These are phyloP conservation scores for Caerostris darwini DNA, from an alignment of 1,140 invertebrate genomes.

Conservation along the genomic window DNA sequence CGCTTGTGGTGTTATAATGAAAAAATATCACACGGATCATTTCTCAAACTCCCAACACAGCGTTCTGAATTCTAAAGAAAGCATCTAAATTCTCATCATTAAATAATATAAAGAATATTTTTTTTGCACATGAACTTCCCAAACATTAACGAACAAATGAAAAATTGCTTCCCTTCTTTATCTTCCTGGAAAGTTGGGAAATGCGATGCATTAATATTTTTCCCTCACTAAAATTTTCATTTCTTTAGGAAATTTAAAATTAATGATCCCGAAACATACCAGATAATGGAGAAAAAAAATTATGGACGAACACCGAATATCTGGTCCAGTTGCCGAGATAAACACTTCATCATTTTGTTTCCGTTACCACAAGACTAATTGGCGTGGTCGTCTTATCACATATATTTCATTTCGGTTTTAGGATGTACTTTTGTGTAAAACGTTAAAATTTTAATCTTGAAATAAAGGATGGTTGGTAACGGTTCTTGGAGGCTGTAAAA, in stretches of 20 bases:
- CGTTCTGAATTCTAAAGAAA: no score
- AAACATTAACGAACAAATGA: not conserved
- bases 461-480: not conserved
- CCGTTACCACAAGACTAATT: conserved; percentile 25
- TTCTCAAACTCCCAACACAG: not conserved
- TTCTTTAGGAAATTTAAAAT: conserved; percentile 18
- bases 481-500: not conserved
- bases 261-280: not conserved
- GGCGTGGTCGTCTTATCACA: not conserved
- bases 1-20: not conserved
- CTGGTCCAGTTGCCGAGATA: not conserved
- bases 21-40: not conserved
- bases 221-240: not conserved
- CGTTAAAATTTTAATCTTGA: conserved; percentile 2
- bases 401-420: not conserved
- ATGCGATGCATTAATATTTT: not conserved
- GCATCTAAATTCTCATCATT: not conserved
- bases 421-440: not conserved
- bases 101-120: not conserved
- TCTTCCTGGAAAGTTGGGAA: not conserved
- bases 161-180: not conserved
- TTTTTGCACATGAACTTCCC: not conserved
- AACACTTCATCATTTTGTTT: not conserved
- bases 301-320: not conserved
- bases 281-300: not conserved